A percentile compares a stretch with the other conserved stretches of the same genome.
phyloP scores from a whole-genome alignment of 2,797 vertebrate genomes.

The Coccyzus lansbergi region DNA sequence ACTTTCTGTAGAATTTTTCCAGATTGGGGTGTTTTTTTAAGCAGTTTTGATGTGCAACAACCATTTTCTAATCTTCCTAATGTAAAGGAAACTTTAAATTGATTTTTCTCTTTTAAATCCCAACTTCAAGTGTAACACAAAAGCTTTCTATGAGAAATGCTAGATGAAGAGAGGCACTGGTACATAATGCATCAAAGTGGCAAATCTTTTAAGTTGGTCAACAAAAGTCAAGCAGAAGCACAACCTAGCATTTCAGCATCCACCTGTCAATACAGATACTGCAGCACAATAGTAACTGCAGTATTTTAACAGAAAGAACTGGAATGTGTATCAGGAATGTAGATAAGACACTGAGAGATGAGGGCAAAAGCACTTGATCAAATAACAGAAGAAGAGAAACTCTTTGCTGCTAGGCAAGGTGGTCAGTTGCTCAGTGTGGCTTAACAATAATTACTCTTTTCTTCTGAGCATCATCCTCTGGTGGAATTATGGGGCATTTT shows the following conservation, averaged over 20 bases:
- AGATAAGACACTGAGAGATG: not conserved
- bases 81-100: not conserved
- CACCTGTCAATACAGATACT: not conserved
- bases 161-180: not conserved
- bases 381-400: not conserved
- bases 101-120: not conserved
- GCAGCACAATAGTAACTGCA: conserved; percentile 16
- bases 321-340: not conserved
- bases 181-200: not conserved
- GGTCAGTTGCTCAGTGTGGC: not conserved
- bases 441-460: not conserved
- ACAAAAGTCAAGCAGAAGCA: conserved; percentile 24
- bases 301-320: conserved; percentile 3
- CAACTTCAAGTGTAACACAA: not conserved
- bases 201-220: not conserved
- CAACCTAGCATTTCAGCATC: conserved; percentile 10
- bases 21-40: not conserved
- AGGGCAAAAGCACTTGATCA: not conserved
- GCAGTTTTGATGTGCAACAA: not conserved
- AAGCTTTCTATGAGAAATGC: not conserved
- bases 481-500: not conserved
- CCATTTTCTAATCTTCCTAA: not conserved
- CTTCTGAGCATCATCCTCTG: not conserved
- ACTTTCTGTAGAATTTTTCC: not conserved
- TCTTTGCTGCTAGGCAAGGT: not conserved